Base-by-base conservation (phyloP, 2,113 vertebrate genomes). In the Henicopernis longicauda region DNA sequence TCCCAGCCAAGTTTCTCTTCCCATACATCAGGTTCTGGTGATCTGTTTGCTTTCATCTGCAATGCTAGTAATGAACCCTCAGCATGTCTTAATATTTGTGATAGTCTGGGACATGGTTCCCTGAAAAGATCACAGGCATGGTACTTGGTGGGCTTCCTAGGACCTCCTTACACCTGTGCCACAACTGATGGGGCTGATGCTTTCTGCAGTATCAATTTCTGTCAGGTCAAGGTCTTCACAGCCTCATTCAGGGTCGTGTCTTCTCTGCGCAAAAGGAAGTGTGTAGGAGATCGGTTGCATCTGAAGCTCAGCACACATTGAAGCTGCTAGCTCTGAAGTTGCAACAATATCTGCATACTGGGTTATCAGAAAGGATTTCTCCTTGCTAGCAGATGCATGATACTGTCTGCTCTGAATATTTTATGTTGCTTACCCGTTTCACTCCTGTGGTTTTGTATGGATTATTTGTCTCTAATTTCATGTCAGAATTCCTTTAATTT, bases 401-500 rank as follows among this genome's bases (percentile, higher is more conserved):
- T 40, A 32, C 47, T 36, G 52, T 29, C 91, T 81, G 63, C n/a
- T 71, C 69, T 66, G 52, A 94, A 78, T 89, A 89, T 89, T 91
- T 84, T n/a, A 77, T 89, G 31, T n/a, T 89, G n/a, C 83, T 84
- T 70, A 69, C 72, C 63, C 10, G 1, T 83, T 81, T 80, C 93
- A 50, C 50, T 78, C 77, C 91, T 47, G 38, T 59, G 65, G 77
- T 22, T 84, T 84, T 71, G 26, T 38, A 32, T 59, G 86, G 83
- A 93, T 87, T 79, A 67, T 76, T 94, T 84, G 36, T 91, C n/a
- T 81, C 66, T 32, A 38, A 74, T 87, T 85, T 79, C 42, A 16
- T 22, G 77, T 91, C 95, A 82, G 36, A 45, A 74, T 63, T 55
- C 61, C 78, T 94, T 86, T 82, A 71, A 89, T 95, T 93, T 85